phyloP scores from a whole-genome alignment of 2,888 invertebrate genomes.

The Andrena marginata region DNA sequence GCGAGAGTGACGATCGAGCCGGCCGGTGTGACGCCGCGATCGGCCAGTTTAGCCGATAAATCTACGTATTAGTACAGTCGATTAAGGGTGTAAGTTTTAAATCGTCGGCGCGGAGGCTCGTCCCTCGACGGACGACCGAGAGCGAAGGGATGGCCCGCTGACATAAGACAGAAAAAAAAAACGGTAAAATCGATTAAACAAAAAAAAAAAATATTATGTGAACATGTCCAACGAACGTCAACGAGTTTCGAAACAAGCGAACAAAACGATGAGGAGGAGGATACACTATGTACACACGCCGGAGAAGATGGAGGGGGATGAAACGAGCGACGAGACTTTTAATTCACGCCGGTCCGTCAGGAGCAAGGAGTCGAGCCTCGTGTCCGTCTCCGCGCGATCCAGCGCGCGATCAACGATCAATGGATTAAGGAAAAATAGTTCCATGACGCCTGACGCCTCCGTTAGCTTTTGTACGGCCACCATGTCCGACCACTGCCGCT shows the following conservation, averaged over 20 bases:
- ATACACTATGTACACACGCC: slow-evolving; percentile 8
- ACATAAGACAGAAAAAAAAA: slow-evolving; percentile 10
- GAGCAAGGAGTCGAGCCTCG: slow-evolving; percentile 9
- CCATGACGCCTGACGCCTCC: slow-evolving; percentile 70
- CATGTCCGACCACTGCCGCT: slow-evolving; percentile 58
- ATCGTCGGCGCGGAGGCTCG: slow-evolving; percentile 30
- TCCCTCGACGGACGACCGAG: not conserved
- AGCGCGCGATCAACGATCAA: slow-evolving; percentile 58
- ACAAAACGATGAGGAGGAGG: not conserved
- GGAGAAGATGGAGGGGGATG: not conserved
- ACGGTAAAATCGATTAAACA: not conserved
- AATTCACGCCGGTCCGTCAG: slow-evolving; percentile 33
- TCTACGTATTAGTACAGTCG: slow-evolving; percentile 58
- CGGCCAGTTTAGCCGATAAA: slow-evolving; percentile 72
- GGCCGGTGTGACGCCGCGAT: slow-evolving; percentile 71
- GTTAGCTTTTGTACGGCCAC: slow-evolving; percentile 61
- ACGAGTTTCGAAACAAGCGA: slow-evolving; percentile 61
- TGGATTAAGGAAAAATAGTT: slow-evolving; percentile 71
- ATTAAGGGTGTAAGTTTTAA: slow-evolving; percentile 67
- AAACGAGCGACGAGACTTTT: slow-evolving; percentile 28
- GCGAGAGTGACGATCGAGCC: slow-evolving; percentile 62
- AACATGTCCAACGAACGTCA: slow-evolving; percentile 75
- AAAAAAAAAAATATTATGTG: slow-evolving; percentile 26
- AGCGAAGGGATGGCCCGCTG: not conserved
- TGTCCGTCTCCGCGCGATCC: slow-evolving; percentile 45